A percentile compares a stretch with the other conserved stretches of the same genome.
Evolutionary conservation across 2,113 vertebrate species (phyloP).

Genomic region (Glaucidium brasilianum): DNA sequence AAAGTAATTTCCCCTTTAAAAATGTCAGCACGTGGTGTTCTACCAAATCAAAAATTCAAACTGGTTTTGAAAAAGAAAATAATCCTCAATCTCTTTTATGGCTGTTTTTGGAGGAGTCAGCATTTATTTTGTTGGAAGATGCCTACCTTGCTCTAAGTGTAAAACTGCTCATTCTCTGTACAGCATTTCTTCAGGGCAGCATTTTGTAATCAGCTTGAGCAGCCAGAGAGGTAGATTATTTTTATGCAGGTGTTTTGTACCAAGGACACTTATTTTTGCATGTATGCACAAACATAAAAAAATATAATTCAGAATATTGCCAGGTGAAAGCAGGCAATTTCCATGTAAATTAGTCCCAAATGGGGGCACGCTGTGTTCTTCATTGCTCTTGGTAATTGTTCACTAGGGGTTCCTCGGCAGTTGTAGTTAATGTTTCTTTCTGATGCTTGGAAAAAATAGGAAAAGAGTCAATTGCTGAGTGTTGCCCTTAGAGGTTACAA

Average conservation of each 20-base stretch:
- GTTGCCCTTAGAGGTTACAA: background rate
- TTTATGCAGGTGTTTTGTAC: constrained; percentile 34
- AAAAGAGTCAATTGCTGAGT: background rate
- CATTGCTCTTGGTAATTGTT: constrained; percentile 33
- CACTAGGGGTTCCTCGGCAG: background rate
- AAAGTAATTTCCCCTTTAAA: background rate
- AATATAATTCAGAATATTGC: constrained; percentile 12
- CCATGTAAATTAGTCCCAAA: constrained; percentile 51
- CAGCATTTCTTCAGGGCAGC: background rate
- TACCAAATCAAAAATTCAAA: background rate
- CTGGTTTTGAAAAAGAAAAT: background rate
- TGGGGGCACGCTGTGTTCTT: background rate
- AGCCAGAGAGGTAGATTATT: background rate
- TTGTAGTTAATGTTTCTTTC: constrained; percentile 23
- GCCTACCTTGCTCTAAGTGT: background rate
- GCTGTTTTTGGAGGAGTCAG: background rate
- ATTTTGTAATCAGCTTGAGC: background rate
- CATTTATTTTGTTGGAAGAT: background rate
- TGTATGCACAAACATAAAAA: constrained; percentile 19
- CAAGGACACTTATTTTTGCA: constrained; percentile 22
- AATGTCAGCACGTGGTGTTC: background rate
- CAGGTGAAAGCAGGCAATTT: constrained; percentile 58
- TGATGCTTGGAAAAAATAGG: background rate
- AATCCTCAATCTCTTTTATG: background rate
- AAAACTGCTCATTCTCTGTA: background rate